A percentile compares a stretch with the other conserved stretches of the same genome.
Conservation (phyloP, 2,888 invertebrate genomes). For the Epicampocera succincta region DNA sequence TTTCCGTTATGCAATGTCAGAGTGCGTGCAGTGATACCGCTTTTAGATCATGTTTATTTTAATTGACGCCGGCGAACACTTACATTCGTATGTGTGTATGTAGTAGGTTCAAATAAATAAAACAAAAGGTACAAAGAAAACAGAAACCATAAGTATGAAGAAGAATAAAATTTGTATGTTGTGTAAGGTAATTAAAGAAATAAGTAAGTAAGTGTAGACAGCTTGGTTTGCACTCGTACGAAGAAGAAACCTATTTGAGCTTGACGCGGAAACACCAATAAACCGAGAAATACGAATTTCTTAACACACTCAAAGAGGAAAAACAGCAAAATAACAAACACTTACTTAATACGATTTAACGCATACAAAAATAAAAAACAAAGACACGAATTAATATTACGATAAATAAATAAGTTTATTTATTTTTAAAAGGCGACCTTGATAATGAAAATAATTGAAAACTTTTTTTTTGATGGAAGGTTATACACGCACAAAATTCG, state of each 20-base stretch:
- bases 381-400: slow-evolving; percentile 5
- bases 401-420: slow-evolving; percentile 27
- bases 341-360: slow-evolving; percentile 39
- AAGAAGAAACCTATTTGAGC: slow-evolving; percentile 27
- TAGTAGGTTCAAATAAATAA: no score
- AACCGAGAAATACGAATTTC: slow-evolving; percentile 33
- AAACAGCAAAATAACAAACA: slow-evolving; percentile 18
- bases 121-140: background rate
- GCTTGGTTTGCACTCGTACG: slow-evolving; percentile 30
- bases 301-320: slow-evolving; percentile 24
- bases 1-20: slow-evolving; percentile 13
- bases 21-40: slow-evolving; percentile 13
- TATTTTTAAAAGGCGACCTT: slow-evolving; percentile 55
- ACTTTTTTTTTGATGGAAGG: slow-evolving; percentile 23
- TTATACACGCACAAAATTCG: slow-evolving; percentile 5
- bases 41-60: slow-evolving; percentile 13
- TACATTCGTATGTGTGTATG: no score
- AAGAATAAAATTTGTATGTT: slow-evolving; percentile 9
- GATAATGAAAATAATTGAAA: slow-evolving; percentile 60
- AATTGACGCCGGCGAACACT: background rate
- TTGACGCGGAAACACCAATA: slow-evolving; percentile 42
- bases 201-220: slow-evolving; percentile 42
- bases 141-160: background rate
- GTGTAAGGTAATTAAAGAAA: slow-evolving; percentile 20
- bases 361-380: slow-evolving; percentile 15